Percentiles rank a stretch among this genome's conserved stretches.
Conservation (phyloP, 2,113 vertebrate genomes). For the Myotis lucifugus region DNA sequence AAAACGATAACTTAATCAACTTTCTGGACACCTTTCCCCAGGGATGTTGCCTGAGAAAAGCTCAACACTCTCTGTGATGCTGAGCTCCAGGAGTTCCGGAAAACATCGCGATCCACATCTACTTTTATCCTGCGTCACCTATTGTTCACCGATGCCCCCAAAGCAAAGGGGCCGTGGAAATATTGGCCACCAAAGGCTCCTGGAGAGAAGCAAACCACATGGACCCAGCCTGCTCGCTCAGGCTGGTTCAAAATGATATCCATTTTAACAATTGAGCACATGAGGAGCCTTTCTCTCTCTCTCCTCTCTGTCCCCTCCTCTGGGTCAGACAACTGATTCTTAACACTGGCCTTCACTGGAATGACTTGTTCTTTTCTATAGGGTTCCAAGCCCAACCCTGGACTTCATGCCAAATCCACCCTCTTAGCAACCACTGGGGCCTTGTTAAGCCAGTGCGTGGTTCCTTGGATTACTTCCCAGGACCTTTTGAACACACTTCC, state of each 20-base stretch:
- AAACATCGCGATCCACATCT: background rate
- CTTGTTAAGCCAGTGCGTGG: conserved; percentile 53
- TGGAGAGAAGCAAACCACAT: conserved; percentile 1
- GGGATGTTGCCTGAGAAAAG: background rate
- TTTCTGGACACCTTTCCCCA: conserved; percentile 37
- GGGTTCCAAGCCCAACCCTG: conserved; percentile 47
- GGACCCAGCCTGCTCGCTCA: background rate
- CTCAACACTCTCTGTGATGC: background rate
- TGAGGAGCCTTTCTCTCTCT: background rate
- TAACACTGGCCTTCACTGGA: conserved; percentile 25
- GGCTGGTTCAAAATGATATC: background rate
- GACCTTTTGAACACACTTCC: conserved; percentile 64
- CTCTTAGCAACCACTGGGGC: conserved; percentile 72
- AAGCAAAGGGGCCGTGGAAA: background rate
- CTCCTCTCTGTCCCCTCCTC: background rate
- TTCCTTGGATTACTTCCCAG: conserved; percentile 73
- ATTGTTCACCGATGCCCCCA: background rate
- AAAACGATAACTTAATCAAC: background rate
- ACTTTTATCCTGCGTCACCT: background rate
- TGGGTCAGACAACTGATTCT: conserved; percentile 48
- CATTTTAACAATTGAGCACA: background rate
- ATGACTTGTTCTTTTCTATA: conserved; percentile 70
- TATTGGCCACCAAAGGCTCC: background rate
- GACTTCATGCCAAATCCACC: conserved; percentile 47
- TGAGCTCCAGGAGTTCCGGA: background rate